Evolutionary conservation across 1,140 invertebrate genomes (phyloP).

Genomic region (Gryon sp.): DNA sequence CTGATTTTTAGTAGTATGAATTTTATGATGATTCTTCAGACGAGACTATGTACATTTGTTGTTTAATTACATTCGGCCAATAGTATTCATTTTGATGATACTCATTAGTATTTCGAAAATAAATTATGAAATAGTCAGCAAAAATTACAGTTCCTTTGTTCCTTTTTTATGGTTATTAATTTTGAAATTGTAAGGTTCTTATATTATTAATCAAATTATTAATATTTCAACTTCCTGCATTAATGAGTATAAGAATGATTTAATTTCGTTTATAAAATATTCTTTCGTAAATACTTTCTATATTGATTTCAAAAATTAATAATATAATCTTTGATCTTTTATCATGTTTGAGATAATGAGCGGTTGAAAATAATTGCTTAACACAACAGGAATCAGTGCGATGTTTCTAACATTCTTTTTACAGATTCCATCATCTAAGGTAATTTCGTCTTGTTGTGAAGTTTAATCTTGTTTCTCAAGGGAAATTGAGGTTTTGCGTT

Average conservation of each 20-base stretch:
- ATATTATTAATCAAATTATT: no score
- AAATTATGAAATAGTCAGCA: not conserved
- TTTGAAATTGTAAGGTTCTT: not conserved
- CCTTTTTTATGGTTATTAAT: conserved; percentile 3
- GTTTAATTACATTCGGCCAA: conserved; percentile 14
- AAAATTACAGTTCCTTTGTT: no score
- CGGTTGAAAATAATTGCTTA: no score
- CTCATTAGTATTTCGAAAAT: not conserved
- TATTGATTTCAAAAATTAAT: no score
- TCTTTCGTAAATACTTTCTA: no score
- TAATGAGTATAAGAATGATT: no score
- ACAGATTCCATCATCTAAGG: conserved; percentile 8
- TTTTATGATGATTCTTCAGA: conserved; percentile 9
- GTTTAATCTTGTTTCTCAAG: conserved; percentile 37
- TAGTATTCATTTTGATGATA: not conserved
- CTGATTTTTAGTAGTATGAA: conserved; percentile 31
- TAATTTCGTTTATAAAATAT: no score
- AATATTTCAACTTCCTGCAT: no score
- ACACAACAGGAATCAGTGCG: no score
- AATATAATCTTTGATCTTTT: no score
- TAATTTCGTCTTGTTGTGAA: conserved; percentile 14
- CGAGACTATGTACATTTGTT: conserved; percentile 11
- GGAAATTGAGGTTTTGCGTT: conserved; percentile 32
- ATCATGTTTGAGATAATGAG: no score
- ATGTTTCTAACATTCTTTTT: conserved; percentile 30